phyloP scores from a whole-genome alignment of 2,797 vertebrate species.

The Merluccius polli region DNA sequence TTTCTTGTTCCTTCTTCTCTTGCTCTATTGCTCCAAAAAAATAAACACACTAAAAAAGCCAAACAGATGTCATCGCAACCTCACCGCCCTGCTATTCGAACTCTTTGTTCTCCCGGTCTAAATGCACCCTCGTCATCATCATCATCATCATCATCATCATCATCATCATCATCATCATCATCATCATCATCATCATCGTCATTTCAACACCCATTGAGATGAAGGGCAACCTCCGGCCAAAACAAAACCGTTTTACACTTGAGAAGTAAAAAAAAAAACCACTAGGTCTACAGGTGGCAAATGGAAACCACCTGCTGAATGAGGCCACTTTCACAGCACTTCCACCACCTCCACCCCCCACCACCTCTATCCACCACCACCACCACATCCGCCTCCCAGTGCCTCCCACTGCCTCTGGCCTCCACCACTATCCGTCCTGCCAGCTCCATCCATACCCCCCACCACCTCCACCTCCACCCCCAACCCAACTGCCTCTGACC shows the following conservation, averaged over 20 bases:
- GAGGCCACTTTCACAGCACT: background rate
- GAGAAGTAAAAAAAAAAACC: background rate
- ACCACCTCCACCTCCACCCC: background rate
- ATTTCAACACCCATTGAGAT: background rate
- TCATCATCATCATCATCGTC: background rate
- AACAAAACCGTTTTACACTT: background rate
- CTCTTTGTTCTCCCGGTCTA: background rate
- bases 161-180: no score
- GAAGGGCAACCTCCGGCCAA: background rate
- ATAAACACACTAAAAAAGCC: background rate
- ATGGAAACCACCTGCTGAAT: background rate
- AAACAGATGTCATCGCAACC: background rate
- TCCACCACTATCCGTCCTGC: no score
- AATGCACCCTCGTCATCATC: background rate
- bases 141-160: background rate
- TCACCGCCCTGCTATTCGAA: background rate
- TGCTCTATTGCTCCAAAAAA: background rate
- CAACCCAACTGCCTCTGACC: no score
- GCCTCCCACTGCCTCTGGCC: no score
- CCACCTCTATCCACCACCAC: background rate
- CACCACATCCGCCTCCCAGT: no score
- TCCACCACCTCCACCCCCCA: background rate
- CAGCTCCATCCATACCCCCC: no score
- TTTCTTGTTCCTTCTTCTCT: background rate
- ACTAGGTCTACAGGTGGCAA: background rate